Base-by-base conservation (phyloP, 2,113 vertebrate species). In the Dermatemys mawii region DNA sequence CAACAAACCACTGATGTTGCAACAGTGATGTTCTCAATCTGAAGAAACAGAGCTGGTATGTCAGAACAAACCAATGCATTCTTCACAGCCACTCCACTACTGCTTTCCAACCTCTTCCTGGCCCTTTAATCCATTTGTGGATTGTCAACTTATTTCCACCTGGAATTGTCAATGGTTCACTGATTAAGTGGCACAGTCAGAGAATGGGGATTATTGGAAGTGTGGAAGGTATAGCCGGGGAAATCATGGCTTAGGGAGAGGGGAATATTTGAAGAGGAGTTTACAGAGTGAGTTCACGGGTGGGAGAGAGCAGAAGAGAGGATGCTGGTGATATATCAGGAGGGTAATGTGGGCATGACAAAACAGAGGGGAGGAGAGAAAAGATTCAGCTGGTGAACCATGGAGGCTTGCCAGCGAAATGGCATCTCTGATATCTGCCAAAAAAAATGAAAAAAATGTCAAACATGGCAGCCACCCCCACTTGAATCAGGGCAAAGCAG, bases 191-290 rank as follows among this genome's bases (percentile, higher is more conserved):
- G 81, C 78, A 81, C 26, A 63, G 35, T 13, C 49, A 55, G 89
- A 90, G 46, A 0, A 0, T 16, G 16, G 50, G 60, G 22, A 44
- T 76, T 46, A 76, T 13, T 76, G 44, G 24, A 76, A 46, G 41
- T 13, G 24, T 76, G 24, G 44, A 44, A 44, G 24, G 38, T 24
- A 75, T 26, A 44, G 70, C 17, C 2, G 38, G 12, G 70, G 70
- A 46, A 21, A 75, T 75, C 63, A 67, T 75, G 21, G 24, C 41
- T 75, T 26, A n/a, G 24, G 41, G 73, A 44, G 41, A 46, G 73
- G 44, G 44, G 44, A 46, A 27, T 27, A 46, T 29, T 76, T 44
- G 38, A 75, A 21, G 13, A 26, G 41, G 41, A 3, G 26, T 17
- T 70, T 70, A 29, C 73, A 76, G 73, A 16, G 44, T 27, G 24